Conservation (phyloP, 2,888 invertebrate genomes). For the Lomographa bimaculata region DNA sequence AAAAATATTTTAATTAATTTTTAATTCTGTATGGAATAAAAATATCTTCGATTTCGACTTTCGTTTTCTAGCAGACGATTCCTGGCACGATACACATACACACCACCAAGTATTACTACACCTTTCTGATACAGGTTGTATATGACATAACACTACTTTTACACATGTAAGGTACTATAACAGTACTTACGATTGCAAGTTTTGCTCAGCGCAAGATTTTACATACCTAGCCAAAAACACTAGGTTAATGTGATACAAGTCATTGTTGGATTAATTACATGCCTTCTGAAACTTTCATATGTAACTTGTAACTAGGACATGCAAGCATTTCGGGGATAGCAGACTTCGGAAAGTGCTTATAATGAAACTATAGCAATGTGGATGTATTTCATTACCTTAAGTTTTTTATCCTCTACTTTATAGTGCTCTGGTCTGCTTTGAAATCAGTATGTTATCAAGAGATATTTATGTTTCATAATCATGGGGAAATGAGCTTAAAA, state of each 20-base stretch:
- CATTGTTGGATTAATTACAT: slow-evolving; percentile 44
- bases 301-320: too few species aligned
- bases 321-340: slow-evolving; percentile 34
- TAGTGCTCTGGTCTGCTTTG: background rate
- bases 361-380: slow-evolving; percentile 5
- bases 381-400: too few species aligned
- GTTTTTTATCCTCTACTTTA: background rate
- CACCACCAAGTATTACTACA: too few species aligned
- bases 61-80: too few species aligned
- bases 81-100: too few species aligned
- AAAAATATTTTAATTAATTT: too few species aligned
- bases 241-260: slow-evolving; percentile 57
- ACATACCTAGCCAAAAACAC: slow-evolving; percentile 78
- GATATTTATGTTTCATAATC: too few species aligned
- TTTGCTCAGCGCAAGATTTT: slow-evolving; percentile 78
- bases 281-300: too few species aligned
- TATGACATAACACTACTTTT: slow-evolving; percentile 17
- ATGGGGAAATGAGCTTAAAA: too few species aligned
- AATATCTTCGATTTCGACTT: too few species aligned
- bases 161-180: slow-evolving; percentile 35
- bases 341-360: slow-evolving; percentile 7
- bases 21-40: too few species aligned
- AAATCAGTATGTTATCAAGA: background rate
- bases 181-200: slow-evolving; percentile 74
- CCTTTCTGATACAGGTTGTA: too few species aligned